phyloP scores from a whole-genome alignment of 2,888 invertebrate genomes.

The Acleris laterana region DNA sequence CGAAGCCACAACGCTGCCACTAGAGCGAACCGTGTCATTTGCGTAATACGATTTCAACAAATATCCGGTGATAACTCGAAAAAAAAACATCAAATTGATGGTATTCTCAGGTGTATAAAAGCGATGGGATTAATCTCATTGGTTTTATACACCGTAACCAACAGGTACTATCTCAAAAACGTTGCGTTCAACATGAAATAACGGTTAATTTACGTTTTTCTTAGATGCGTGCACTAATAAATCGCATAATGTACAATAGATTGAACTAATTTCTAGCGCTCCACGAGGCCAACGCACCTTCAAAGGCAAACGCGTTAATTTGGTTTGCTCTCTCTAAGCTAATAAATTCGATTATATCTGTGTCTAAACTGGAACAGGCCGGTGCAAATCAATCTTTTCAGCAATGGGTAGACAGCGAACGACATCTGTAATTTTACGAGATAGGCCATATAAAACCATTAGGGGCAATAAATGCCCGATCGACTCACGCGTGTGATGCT shows the following conservation, averaged over 20 bases:
- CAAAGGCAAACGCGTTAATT: conserved; percentile 20
- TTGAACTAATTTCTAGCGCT: conserved; percentile 17
- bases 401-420: conserved; percentile 45
- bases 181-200: too few relatives aligned
- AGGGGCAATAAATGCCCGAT: conserved; percentile 64
- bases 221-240: too few relatives aligned
- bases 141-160: not conserved
- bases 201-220: too few relatives aligned
- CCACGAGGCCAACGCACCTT: conserved; percentile 7
- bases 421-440: conserved; percentile 64
- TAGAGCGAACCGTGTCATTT: conserved; percentile 76
- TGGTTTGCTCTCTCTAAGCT: conserved; percentile 43
- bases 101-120: not conserved
- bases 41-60: conserved; percentile 75
- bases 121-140: not conserved
- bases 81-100: conserved; percentile 36
- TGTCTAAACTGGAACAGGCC: conserved; percentile 46
- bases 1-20: conserved; percentile 74
- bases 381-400: conserved; percentile 53
- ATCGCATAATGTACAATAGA: not conserved
- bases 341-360: conserved; percentile 45
- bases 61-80: conserved; percentile 46
- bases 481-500: conserved; percentile 58
- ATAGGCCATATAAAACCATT: conserved; percentile 65
- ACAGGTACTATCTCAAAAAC: not conserved